Base-by-base conservation (phyloP, 2,113 vertebrate species). In the Trachemys scripta region DNA sequence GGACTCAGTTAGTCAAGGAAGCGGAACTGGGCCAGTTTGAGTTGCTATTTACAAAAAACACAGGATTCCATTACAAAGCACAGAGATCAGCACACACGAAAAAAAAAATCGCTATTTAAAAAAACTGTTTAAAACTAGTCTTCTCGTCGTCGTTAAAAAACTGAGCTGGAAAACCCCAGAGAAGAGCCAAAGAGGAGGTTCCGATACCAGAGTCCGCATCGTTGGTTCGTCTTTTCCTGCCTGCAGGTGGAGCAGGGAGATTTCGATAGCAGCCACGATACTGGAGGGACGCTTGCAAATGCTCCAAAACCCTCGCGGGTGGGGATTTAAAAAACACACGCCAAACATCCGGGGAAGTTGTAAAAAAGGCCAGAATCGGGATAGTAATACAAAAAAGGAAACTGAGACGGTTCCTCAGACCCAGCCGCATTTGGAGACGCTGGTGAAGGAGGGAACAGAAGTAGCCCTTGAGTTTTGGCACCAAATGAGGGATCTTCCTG, bases 401-500 rank as follows among this genome's bases (percentile, higher is more conserved):
- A 80, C 22, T 29, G 69, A 47, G 59, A 17, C 82, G 91, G 31
- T 78, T 89, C 47, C 13, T 0, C 80, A 42, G 94, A 82, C 76
- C 91, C 0, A 2, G 11, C 3, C n/a, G 45, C n/a, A 65, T 95
- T 88, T 29, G 92, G 4, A 84, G 95, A 59, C 5, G 95, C 96
- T 97, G 97, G 96, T 97, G 96, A 94, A 54, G 93, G 85, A 87
- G 8, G 79, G 54, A 81, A 87, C 2, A 27, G 79, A 81, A 62
- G 42, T 80, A 98, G 97, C 97, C 97, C 97, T 98, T 98, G 95
- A 88, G 78, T 85, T 27, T n/a, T 19, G 95, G 95, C 95, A 91
- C 94, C 12, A 0, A 10, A 85, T 1, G 8, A 51, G 4, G 22
- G 31, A 25, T 75, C 84, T 62, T 76, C 57, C 6, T 72, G 54